Evolutionary conservation across 2,113 vertebrate species (phyloP), one percentile per base, ranked within the genome.

Genomic region (Rhynchomys soricoides): DNA sequence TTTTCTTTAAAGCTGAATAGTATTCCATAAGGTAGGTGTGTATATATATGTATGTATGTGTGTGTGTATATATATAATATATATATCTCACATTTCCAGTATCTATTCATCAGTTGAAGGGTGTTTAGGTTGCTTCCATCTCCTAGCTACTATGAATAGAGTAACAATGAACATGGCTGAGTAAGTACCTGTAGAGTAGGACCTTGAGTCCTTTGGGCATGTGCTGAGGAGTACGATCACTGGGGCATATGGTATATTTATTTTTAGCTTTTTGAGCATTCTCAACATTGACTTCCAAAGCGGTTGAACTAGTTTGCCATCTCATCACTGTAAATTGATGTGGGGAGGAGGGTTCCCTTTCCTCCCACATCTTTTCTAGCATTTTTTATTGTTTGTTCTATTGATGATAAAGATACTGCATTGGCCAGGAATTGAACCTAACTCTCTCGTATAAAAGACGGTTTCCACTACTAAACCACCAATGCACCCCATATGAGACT

Each of bases 231-330:
- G 34, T n/a, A n/a, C 55, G 52, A 22, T 24, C 11, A 37, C 50
- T 81, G 16, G 0, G 1, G 6, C 10, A 37, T 81, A 22, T 13
- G 78, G 10, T 13, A 55, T 37, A 81, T 55, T 55, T 55, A 55
- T 22, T n/a, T 81, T 81, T 81, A n/a, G 37, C 34, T 81, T 55
- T 79, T 55, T 81, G 34, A 81, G 34, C 34, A 81, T 81, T 81
- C 77, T 55, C 17, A 19, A 22, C 78, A 81, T 81, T 55, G 52
- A 55, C 55, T 55, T 81, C 19, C 50, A 79, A 55, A 79, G 50
- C 22, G 19, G 31, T 79, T 37, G 48, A 17, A 37, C 31, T 52
- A 79, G 48, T 79, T 79, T 79, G 19, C 77, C 31, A 79, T 79
- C 48, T 55, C 34, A 79, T 34, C 50, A 52, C 50, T 22, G 37